Evolutionary conservation across 1,140 invertebrate species (phyloP).

Genomic region (Rhopalosiphum padi): DNA sequence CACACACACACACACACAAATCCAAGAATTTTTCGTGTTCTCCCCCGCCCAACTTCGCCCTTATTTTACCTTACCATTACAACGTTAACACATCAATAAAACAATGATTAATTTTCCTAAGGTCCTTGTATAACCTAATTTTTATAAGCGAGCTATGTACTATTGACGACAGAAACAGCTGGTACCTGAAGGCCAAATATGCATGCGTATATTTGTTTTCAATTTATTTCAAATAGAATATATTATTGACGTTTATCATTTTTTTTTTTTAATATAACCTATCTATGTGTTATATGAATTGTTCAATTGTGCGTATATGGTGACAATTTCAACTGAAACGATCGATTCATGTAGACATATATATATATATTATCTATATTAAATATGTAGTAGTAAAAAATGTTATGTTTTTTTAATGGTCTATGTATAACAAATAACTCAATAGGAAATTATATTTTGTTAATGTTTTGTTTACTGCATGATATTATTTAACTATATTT

Average conservation of each 20-base stretch:
- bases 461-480: neutral
- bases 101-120: conserved; percentile 6
- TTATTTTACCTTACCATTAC: too few species aligned
- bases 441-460: neutral
- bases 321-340: neutral
- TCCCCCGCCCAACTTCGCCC: too few species aligned
- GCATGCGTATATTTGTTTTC: neutral
- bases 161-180: neutral
- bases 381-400: too few species aligned
- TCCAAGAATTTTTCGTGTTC: neutral
- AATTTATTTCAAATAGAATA: neutral
- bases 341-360: neutral
- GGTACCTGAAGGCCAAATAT: neutral
- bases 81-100: neutral
- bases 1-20: neutral
- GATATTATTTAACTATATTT: neutral
- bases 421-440: neutral
- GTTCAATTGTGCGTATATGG: neutral
- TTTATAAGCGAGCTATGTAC: neutral
- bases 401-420: too few species aligned
- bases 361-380: neutral
- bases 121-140: neutral
- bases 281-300: neutral
- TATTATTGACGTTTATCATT: neutral
- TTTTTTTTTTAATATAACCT: neutral